These are phyloP conservation scores for Platycheirus albimanus DNA, from an alignment of 2,888 invertebrate species.

Conservation along the genomic window DNA sequence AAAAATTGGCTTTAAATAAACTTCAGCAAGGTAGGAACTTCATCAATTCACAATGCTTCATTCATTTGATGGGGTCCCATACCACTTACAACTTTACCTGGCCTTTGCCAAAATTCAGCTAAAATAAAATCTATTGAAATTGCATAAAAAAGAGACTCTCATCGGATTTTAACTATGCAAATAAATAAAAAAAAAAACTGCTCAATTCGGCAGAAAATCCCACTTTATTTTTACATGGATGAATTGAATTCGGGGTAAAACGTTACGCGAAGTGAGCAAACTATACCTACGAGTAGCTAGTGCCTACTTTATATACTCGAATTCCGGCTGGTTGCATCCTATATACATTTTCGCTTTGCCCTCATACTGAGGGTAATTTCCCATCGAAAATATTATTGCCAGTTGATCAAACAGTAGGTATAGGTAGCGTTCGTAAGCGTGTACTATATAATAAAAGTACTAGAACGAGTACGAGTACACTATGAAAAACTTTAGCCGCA, in stretches of 20 bases:
- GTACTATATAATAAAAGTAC: too few relatives aligned
- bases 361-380: slow-evolving; percentile 21
- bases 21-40: too few relatives aligned
- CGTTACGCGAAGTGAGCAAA: slow-evolving; percentile 20
- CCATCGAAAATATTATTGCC: slow-evolving; percentile 44
- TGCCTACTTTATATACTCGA: not conserved
- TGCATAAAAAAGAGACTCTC: slow-evolving; percentile 4
- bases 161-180: slow-evolving; percentile 13
- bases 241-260: slow-evolving; percentile 36
- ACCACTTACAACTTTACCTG: not conserved
- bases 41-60: slow-evolving; percentile 8
- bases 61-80: not conserved
- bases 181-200: not conserved
- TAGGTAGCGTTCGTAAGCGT: too few relatives aligned
- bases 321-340: slow-evolving; percentile 2
- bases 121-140: not conserved
- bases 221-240: slow-evolving; percentile 36
- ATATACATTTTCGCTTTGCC: not conserved
- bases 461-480: too few relatives aligned
- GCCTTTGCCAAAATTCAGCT: slow-evolving; percentile 2
- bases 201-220: slow-evolving; percentile 32
- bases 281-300: slow-evolving; percentile 20
- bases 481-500: slow-evolving; percentile 55
- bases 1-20: slow-evolving; percentile 15
- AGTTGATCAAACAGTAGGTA: slow-evolving; percentile 33